Evolutionary conservation across 2,888 invertebrate species (phyloP), one percentile per base, ranked within the genome.

Genomic region (Heliconius charithonia): DNA sequence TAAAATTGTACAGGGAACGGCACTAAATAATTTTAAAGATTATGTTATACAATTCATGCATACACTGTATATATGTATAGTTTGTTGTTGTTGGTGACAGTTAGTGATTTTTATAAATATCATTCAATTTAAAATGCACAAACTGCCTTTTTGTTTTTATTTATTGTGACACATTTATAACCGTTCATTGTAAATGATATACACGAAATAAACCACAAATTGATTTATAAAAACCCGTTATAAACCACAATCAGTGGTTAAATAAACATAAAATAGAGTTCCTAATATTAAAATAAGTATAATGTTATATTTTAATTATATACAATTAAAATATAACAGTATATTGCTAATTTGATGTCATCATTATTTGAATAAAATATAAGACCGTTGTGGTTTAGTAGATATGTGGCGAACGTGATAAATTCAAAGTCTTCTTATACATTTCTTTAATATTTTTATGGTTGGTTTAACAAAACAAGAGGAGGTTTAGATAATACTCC

Each of bases 181-280:
- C n/a, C n/a, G n/a, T 67, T n/a, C 6, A 25, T 67, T 67, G 25
- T 25, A 69, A 69, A 25, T 45, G 25, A 69, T 25, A 69, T 19
- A 37, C 4, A 69, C 41, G 25, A 69, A 45, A 69, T 69, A 69
- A 45, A 45, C 41, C 69, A 45, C 69, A 45, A 69, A 67, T 41
- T 9, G 25, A 2, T 19, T 69, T 41, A 69, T 45, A 19, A 0
- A 45, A 41, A 41, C 41, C 41, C 13, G 41, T n/a, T 67, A n/a
- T 41, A 41, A 37, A 45, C 69, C 69, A 1, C 69, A 45, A 16
- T 69, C 41, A 69, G 19, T 69, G 41, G 41, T 69, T 69, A 69
- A 67, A 45, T 25, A 45, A 0, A 41, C 41, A 45, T 45, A 66
- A 66, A 37, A 32, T 66, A 69, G 67, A 67, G 37, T 25, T 45